Base-by-base conservation (phyloP, 2,888 invertebrate genomes). In the Ophraella communa region DNA sequence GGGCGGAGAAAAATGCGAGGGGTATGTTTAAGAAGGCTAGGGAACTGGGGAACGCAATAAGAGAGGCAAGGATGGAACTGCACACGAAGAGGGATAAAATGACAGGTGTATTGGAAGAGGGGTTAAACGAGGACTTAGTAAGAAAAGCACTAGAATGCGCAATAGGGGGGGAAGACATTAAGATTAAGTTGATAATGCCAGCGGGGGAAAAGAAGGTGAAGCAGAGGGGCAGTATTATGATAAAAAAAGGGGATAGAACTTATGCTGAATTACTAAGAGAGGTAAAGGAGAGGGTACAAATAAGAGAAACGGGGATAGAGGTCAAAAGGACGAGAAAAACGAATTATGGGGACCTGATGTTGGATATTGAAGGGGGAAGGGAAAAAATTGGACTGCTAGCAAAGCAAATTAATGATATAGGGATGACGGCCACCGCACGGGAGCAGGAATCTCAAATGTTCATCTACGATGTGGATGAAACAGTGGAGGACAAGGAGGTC, bases 261-360 rank as follows among this genome's bases (percentile, higher is more conserved):
- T 56, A 57, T n/a, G 62, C 62, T 5, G 57, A 63, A 4, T 47
- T 62, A 4, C 55, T 62, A 1, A 62, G 56, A 33, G 11, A 10
- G 5, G 23, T 61, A 2, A 61, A 54, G 18, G 24, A 14, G 7
- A 54, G 33, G 10, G 44, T 61, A 3, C 14, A 61, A 4, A 18
- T 61, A 5, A 39, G 30, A 17, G 27, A 42, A n/a, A 30, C 24
- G 11, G 62, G 57, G 7, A 33, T 57, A 33, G 44, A 47, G 8
- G 39, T 62, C 1, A 62, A 49, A 7, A 49, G 21, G 1, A 24
- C 57, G 1, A 62, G 51, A 27, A 62, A 42, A 42, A 62, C 57
- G 7, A 8, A 33, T 8, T 39, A 51, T 2, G 57, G 58, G 3
- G 63, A 63, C 23, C 21, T 58, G 1, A 5, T 63, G 8, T 30